phyloP scores from a whole-genome alignment of 2,113 vertebrate species.

The Chlorodrepanis virens region DNA sequence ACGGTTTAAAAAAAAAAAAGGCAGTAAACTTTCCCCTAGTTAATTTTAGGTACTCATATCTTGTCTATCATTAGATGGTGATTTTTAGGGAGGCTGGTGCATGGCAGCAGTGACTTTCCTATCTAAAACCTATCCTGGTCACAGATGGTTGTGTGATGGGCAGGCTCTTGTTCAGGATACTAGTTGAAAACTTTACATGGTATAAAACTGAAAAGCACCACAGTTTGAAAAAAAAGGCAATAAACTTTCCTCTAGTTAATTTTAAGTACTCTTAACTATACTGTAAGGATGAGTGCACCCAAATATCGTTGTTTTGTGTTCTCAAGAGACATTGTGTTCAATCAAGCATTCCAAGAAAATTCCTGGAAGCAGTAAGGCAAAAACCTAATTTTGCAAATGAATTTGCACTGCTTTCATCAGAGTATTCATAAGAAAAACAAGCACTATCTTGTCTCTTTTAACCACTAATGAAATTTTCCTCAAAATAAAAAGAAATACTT shows the following conservation, averaged over 20 bases:
- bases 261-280: not conserved
- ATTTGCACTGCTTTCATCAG: not conserved
- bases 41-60: no score
- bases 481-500: not conserved
- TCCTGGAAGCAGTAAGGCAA: not conserved
- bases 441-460: not conserved
- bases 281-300: rapidly evolving
- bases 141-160: not conserved
- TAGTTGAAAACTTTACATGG: not conserved
- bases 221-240: not conserved
- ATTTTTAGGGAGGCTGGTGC: not conserved
- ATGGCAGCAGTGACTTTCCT: not conserved
- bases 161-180: not conserved
- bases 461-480: not conserved
- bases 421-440: not conserved
- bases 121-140: not conserved
- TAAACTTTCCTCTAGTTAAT: not conserved
- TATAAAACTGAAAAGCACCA: not conserved
- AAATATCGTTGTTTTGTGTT: not conserved
- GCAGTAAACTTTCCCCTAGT: no score
- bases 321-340: not conserved
- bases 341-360: not conserved
- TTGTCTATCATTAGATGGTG: not conserved
- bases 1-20: no score
- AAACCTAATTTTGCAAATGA: not conserved